Base-by-base conservation (phyloP, 2,797 vertebrate genomes). In the Alcedo atthis region DNA sequence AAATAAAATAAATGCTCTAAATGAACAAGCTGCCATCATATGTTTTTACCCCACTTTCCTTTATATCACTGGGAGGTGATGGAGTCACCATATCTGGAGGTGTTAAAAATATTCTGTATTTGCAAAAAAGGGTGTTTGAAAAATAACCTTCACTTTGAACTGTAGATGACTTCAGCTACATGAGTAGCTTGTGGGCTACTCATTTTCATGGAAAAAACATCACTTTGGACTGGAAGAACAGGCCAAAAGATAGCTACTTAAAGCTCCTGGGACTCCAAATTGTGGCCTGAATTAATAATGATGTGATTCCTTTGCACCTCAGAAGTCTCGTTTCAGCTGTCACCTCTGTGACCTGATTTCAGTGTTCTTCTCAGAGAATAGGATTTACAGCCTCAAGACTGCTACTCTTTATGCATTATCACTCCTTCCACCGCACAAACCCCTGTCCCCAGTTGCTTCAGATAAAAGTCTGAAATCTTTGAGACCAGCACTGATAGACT, bases 361-460 rank as follows among this genome's bases (percentile, higher is more conserved):
- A 37, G 1, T 18, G 4, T 55, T 61, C 28, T 46, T 20, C 19
- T 54, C 18, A 28, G 59, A 71, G 66, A 54, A 32, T 43, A 59
- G n/a, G 35, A 69, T 45, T 64, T 54, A 21, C 9, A 62, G 61
- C n/a, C 42, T n/a, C 0, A 0, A 49, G 61, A 45, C 20, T 1
- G 1, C 1, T 8, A 37, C 33, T 59, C 61, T 48, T 24, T 14
- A 42, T 28, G 12, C 33, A 14, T 1, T 0, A 26, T 42, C 8
- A 5, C 15, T 26, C 20, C 43, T 33, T 22, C 9, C 25, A 24
- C 28, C 25, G 66, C 49, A 49, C 25, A 70, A 69, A 48, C 8
- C 7, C 20, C 30, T 20, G 4, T 57, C 37, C 40, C 33, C 67
- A 35, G 19, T 7, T 40, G 35, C 20, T 80, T 75, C 77, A 76